Evolutionary conservation across 2,888 invertebrate species (phyloP).

Genomic region (Margaritifera margaritifera): DNA sequence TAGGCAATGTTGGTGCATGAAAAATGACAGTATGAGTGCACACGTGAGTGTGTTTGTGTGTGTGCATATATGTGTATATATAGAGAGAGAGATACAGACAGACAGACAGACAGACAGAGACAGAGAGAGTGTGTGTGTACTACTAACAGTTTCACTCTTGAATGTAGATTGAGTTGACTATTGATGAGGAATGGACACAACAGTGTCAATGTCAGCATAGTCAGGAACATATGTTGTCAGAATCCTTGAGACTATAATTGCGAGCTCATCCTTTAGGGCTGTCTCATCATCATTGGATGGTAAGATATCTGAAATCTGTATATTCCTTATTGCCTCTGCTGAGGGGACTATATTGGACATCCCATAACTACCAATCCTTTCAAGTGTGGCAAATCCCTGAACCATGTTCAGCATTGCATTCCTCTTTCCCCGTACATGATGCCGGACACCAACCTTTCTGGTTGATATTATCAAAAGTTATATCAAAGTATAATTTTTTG

Average conservation of each 20-base stretch:
- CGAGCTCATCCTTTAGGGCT: conserved; percentile 10
- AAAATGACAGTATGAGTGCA: too few species aligned
- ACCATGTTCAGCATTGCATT: conserved; percentile 13
- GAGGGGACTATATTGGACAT: conserved; percentile 5
- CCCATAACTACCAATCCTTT: conserved; percentile 4
- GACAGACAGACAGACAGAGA: too few species aligned
- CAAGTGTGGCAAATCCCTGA: conserved; percentile 13
- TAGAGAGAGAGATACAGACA: too few species aligned
- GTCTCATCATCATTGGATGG: conserved; percentile 6
- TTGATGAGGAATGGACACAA: too few species aligned
- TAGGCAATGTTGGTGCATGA: too few species aligned
- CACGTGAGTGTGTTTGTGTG: too few species aligned
- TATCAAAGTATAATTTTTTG: too few species aligned
- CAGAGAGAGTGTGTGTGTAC: too few species aligned
- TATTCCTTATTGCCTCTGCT: conserved; percentile 5
- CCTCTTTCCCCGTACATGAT: conserved; percentile 11
- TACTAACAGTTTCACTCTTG: too few species aligned
- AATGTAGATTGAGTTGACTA: too few species aligned
- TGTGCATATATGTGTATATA: too few species aligned
- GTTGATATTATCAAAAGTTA: conserved; percentile 15
- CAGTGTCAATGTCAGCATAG: too few species aligned
- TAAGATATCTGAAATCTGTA: conserved; percentile 4
- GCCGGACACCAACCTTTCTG: conserved; percentile 17
- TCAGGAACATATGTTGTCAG: background rate
- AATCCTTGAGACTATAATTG: conserved; percentile 6